Evolutionary conservation across 2,113 vertebrate genomes (phyloP).

Genomic region (Tachysurus vachellii): DNA sequence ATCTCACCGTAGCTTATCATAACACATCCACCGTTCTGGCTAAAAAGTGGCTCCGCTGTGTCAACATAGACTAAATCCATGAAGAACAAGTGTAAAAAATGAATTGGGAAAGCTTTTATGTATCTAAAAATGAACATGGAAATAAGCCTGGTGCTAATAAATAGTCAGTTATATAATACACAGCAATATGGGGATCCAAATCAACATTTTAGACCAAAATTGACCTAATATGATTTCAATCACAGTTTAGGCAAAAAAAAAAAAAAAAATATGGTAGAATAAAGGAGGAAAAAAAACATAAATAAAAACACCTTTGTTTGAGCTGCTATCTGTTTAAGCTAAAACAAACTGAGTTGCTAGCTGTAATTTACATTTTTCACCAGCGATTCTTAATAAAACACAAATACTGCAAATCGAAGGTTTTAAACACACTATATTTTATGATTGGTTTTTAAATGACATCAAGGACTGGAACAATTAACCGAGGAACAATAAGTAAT

Average conservation of each 20-base stretch:
- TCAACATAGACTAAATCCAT: slow-evolving; percentile 13
- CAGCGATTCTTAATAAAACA: not conserved
- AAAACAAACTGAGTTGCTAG: not conserved
- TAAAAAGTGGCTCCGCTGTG: slow-evolving; percentile 8
- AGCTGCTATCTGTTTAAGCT: too few relatives aligned
- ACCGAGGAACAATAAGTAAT: not conserved
- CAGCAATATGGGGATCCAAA: not conserved
- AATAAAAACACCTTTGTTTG: not conserved
- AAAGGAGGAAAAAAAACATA: too few relatives aligned
- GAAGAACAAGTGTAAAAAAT: not conserved
- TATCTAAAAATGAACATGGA: not conserved
- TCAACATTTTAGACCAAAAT: not conserved
- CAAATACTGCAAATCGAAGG: not conserved
- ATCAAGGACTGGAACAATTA: not conserved
- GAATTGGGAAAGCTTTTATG: not conserved
- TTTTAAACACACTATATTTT: not conserved
- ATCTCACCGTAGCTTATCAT: slow-evolving; percentile 24
- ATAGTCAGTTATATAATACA: not conserved
- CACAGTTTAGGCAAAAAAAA: too few relatives aligned
- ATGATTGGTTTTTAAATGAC: not conserved
- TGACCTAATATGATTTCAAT: not conserved
- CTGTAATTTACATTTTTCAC: not conserved
- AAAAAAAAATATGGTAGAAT: not conserved
- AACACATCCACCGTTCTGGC: slow-evolving; percentile 22
- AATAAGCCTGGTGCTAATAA: too few relatives aligned